phyloP scores from a whole-genome alignment of 1,140 invertebrate species.

The Chironomus tepperi region DNA sequence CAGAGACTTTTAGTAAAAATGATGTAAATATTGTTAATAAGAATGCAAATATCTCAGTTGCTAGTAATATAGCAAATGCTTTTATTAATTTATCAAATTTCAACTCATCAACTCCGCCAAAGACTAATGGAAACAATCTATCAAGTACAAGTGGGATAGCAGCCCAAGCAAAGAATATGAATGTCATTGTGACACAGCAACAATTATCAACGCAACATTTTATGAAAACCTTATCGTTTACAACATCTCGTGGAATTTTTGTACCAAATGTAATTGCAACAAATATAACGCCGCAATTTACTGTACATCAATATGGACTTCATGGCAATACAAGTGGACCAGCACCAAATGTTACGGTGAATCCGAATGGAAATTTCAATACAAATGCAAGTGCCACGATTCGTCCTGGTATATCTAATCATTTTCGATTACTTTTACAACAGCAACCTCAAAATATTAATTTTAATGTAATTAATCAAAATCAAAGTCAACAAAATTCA shows the following conservation, averaged over 20 bases:
- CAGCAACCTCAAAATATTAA: slow-evolving; percentile 10
- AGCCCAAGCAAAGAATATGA: slow-evolving; percentile 1
- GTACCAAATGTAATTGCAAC: slow-evolving; percentile 25
- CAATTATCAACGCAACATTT: slow-evolving; percentile 15
- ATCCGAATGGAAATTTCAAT: slow-evolving; percentile 26
- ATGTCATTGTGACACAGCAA: slow-evolving; percentile 24
- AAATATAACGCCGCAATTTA: slow-evolving; percentile 25
- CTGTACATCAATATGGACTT: slow-evolving; percentile 24
- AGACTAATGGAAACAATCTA: not conserved
- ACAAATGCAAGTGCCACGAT: slow-evolving; percentile 18
- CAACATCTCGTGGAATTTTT: slow-evolving; percentile 22
- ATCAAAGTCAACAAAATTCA: not conserved
- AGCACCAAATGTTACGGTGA: slow-evolving; percentile 50
- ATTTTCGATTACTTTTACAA: slow-evolving; percentile 16
- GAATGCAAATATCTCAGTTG: slow-evolving; percentile 14
- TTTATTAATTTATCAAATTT: slow-evolving; percentile 3
- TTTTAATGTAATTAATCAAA: slow-evolving; percentile 21
- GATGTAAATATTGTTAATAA: not conserved
- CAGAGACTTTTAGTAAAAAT: not conserved
- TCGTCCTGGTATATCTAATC: not conserved
- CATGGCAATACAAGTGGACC: slow-evolving; percentile 34
- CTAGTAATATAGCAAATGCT: slow-evolving; percentile 17
- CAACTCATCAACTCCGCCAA: not conserved
- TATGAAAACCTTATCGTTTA: slow-evolving; percentile 23
- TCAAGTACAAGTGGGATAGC: not conserved